These are phyloP conservation scores for Drosophila kepulauana DNA, from an alignment of 1,140 invertebrate genomes.

Conservation along the genomic window DNA sequence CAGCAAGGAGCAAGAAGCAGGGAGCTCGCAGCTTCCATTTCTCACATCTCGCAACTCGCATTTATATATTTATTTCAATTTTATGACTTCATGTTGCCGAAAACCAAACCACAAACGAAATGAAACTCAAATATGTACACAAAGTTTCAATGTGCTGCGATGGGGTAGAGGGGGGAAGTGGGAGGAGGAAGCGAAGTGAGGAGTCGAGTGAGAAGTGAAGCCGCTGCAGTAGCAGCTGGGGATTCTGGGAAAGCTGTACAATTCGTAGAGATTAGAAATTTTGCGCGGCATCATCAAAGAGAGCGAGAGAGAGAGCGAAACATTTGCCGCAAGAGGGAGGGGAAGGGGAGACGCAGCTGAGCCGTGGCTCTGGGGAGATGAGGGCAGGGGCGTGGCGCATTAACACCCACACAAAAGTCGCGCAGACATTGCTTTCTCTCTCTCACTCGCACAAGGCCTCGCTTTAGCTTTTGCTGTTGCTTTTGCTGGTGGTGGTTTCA, in stretches of 20 bases:
- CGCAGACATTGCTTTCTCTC: slow-evolving; percentile 40
- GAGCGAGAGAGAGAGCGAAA: slow-evolving; percentile 39
- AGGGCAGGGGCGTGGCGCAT: slow-evolving; percentile 66
- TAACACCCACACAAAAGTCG: slow-evolving; percentile 61
- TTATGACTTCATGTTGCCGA: slow-evolving; percentile 79
- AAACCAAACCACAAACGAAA: slow-evolving; percentile 78
- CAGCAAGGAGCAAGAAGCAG: slow-evolving; percentile 8
- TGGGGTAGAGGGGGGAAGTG: not conserved
- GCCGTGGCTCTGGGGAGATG: slow-evolving; percentile 26
- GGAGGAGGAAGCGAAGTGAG: not conserved
- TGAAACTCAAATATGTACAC: slow-evolving; percentile 82
- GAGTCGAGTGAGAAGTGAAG: not conserved
- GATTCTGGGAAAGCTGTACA: slow-evolving; percentile 37
- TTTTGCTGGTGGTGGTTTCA: slow-evolving; percentile 67
- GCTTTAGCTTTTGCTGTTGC: not conserved
- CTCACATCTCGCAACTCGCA: slow-evolving; percentile 52
- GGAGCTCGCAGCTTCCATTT: not conserved
- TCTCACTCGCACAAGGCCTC: slow-evolving; percentile 12
- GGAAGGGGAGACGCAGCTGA: slow-evolving; percentile 14
- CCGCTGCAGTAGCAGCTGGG: slow-evolving; percentile 3
- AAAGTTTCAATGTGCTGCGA: slow-evolving; percentile 69
- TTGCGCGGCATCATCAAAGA: slow-evolving; percentile 63
- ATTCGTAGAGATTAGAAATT: slow-evolving; percentile 77
- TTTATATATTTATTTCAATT: slow-evolving; percentile 83
- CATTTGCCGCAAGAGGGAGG: slow-evolving; percentile 35